These are phyloP conservation scores for Ichneumoninae sp. DNA, from an alignment of 2,888 invertebrate species.

Conservation along the genomic window DNA sequence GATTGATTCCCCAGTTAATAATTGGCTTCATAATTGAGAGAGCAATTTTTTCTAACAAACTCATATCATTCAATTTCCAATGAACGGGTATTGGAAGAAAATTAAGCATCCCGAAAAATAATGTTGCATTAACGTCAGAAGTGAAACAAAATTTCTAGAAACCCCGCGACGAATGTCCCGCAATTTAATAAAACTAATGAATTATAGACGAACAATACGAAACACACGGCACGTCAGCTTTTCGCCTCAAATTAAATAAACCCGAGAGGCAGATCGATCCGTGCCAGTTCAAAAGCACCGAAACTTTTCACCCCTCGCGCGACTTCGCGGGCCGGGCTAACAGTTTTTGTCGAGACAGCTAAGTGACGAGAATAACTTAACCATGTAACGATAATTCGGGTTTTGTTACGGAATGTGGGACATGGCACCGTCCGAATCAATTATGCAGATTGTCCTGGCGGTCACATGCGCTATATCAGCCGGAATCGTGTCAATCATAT, in stretches of 20 bases:
- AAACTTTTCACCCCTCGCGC: background rate
- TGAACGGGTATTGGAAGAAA: background rate
- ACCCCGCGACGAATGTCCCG: background rate
- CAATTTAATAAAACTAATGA: background rate
- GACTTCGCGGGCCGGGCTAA: background rate
- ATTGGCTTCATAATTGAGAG: background rate
- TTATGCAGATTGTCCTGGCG: background rate
- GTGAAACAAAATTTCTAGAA: background rate
- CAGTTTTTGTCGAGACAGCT: background rate
- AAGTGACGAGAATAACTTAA: background rate
- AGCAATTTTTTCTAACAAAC: background rate
- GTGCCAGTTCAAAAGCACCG: background rate
- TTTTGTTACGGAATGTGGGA: background rate
- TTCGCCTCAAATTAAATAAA: background rate
- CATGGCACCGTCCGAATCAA: background rate
- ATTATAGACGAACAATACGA: background rate
- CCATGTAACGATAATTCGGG: background rate
- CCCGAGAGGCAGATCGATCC: background rate
- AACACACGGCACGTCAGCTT: background rate
- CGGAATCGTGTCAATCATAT: slow-evolving; percentile 14
- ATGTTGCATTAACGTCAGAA: background rate
- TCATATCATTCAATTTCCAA: background rate
- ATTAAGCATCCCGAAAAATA: background rate
- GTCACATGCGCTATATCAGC: background rate
- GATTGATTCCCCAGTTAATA: background rate